These are phyloP conservation scores for Sebastes hubbsi DNA, from an alignment of 2,797 vertebrate species.

Conservation along the genomic window DNA sequence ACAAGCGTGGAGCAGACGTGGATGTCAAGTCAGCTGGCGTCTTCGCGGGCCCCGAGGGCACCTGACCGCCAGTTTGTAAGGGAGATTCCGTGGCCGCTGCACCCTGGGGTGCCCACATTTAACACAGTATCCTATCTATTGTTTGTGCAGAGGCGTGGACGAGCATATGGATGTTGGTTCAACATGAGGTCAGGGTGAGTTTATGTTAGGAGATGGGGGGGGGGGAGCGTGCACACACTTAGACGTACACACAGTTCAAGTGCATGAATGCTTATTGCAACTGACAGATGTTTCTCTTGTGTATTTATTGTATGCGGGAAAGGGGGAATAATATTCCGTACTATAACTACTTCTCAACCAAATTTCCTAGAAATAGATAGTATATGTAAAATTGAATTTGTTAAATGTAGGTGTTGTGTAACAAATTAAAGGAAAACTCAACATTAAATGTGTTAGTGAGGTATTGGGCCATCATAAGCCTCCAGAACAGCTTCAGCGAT, in stretches of 20 bases:
- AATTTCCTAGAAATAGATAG: background rate
- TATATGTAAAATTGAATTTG: background rate
- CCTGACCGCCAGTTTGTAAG: conserved; percentile 30
- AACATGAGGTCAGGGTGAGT: conserved; percentile 25
- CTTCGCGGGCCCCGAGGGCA: conserved; percentile 39
- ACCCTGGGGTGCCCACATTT: conserved; percentile 27
- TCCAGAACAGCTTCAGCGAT: background rate
- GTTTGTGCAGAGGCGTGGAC: background rate
- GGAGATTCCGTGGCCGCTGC: conserved; percentile 22
- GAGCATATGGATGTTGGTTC: conserved; percentile 13
- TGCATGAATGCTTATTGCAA: background rate
- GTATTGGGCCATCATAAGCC: background rate
- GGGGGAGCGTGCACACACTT: background rate
- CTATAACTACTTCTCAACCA: background rate
- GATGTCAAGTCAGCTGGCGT: conserved; percentile 62
- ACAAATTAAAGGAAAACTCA: background rate
- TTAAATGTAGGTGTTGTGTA: background rate
- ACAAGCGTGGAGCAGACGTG: conserved; percentile 31
- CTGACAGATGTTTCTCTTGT: conserved; percentile 1
- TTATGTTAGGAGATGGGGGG: background rate
- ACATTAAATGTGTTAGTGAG: background rate
- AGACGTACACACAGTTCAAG: background rate
- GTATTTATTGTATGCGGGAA: background rate
- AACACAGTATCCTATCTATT: conserved; percentile 1
- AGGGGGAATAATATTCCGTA: background rate